phyloP scores from a whole-genome alignment of 2,888 invertebrate genomes.

The Chesias legatella region DNA sequence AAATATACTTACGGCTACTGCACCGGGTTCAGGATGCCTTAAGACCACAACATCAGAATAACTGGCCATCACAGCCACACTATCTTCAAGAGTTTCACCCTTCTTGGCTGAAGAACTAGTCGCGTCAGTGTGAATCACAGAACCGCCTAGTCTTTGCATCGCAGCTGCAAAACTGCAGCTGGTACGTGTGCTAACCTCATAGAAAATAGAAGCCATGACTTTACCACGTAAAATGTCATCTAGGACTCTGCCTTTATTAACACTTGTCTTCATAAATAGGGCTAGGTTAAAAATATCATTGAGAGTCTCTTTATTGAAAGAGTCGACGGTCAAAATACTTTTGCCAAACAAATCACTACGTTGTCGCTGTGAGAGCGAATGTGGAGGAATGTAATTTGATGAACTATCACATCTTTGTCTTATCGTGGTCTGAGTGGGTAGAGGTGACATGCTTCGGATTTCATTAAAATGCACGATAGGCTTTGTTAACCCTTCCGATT shows the following conservation, averaged over 20 bases:
- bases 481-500: constrained; percentile 54
- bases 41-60: constrained; percentile 97
- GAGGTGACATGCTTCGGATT: constrained; percentile 73
- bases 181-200: constrained; percentile 98
- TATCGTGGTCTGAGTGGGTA: constrained; percentile 60
- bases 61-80: constrained; percentile 92
- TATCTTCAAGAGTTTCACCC: constrained; percentile 96
- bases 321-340: constrained; percentile 91
- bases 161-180: constrained; percentile 97
- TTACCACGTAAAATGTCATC: constrained; percentile 95
- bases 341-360: constrained; percentile 82
- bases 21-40: constrained; percentile 95
- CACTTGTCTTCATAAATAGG: constrained; percentile 89
- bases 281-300: constrained; percentile 97
- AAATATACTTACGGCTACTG: constrained; percentile 86
- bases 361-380: constrained; percentile 65
- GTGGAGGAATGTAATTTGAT: constrained; percentile 68
- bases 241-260: constrained; percentile 90
- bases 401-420: constrained; percentile 81
- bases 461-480: constrained; percentile 82
- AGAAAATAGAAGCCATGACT: constrained; percentile 97
- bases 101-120: constrained; percentile 96
- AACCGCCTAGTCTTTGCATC: constrained; percentile 97
- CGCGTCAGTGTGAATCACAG: constrained; percentile 94
- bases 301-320: constrained; percentile 92